These are phyloP conservation scores for Antennarius striatus DNA, from an alignment of 2,113 vertebrate genomes.

Conservation along the genomic window DNA sequence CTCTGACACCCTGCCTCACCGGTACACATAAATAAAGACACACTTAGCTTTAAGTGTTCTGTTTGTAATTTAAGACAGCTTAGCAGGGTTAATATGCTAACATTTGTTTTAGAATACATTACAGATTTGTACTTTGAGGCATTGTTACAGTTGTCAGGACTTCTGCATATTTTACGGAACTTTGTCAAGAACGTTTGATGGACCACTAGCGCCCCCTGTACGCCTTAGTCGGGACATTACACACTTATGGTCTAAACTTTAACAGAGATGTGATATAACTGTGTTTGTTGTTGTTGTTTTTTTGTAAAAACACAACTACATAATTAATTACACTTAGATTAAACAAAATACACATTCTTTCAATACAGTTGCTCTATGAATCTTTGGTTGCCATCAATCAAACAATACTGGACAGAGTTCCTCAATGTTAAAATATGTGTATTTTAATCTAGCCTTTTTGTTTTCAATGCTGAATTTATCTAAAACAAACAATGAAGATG, in stretches of 20 bases:
- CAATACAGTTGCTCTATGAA: too few species aligned
- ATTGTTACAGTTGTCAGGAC: conserved; percentile 6
- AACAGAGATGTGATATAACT: background rate
- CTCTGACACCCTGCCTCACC: too few species aligned
- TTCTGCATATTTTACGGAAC: conserved; percentile 9
- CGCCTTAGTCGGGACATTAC: conserved; percentile 37
- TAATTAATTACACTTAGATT: too few species aligned
- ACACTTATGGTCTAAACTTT: conserved; percentile 1
- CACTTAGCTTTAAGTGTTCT: background rate
- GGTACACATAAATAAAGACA: too few species aligned
- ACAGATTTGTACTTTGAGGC: conserved; percentile 1
- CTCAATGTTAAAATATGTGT: too few species aligned
- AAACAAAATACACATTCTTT: too few species aligned
- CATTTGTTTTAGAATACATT: background rate
- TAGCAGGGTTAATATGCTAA: background rate
- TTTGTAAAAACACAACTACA: background rate
- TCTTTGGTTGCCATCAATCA: too few species aligned
- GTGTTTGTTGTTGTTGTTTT: background rate
- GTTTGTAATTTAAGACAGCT: background rate
- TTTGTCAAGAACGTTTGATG: conserved; percentile 28
- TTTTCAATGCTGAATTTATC: too few species aligned
- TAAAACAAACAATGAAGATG: too few species aligned
- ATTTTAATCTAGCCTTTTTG: too few species aligned
- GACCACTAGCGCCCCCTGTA: conserved; percentile 77
- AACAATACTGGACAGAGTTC: too few species aligned